phyloP scores from a whole-genome alignment of 1,140 invertebrate species.

The Trichonephila clavata region DNA sequence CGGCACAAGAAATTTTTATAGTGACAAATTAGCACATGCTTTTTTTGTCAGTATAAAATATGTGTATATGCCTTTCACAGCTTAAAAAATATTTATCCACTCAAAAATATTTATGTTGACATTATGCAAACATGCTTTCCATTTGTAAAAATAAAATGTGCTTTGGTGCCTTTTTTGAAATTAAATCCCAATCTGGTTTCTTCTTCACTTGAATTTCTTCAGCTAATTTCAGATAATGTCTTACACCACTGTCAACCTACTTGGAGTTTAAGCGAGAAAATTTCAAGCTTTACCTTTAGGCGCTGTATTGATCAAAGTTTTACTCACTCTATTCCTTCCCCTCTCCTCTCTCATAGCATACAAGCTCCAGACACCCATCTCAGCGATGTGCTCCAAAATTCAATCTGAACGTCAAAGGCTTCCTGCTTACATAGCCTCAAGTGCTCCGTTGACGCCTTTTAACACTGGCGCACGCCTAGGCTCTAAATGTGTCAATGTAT shows the following conservation, averaged over 20 bases:
- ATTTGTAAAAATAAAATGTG: too few species aligned
- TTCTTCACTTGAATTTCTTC: background rate
- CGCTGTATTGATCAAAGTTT: conserved; percentile 68
- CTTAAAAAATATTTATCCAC: too few species aligned
- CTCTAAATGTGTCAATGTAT: conserved; percentile 35
- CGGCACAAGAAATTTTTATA: too few species aligned
- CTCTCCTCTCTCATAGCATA: background rate
- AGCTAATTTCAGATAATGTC: background rate
- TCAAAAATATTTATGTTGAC: too few species aligned
- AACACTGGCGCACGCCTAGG: conserved; percentile 24
- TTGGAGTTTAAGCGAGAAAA: conserved; percentile 38
- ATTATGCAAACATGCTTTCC: too few species aligned
- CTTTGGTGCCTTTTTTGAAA: background rate
- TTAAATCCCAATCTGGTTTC: background rate
- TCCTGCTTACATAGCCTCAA: conserved; percentile 55
- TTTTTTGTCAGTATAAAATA: too few species aligned
- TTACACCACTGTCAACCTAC: conserved; percentile 26
- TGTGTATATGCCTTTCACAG: too few species aligned
- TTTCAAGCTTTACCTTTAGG: conserved; percentile 61
- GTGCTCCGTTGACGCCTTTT: conserved; percentile 58
- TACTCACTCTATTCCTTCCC: background rate
- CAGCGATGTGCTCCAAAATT: conserved; percentile 50
- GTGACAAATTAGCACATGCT: too few species aligned
- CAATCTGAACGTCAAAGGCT: conserved; percentile 67
- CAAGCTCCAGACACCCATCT: conserved; percentile 14